Evolutionary conservation across 2,888 invertebrate species (phyloP).

Genomic region (Tetranychus truncatus): DNA sequence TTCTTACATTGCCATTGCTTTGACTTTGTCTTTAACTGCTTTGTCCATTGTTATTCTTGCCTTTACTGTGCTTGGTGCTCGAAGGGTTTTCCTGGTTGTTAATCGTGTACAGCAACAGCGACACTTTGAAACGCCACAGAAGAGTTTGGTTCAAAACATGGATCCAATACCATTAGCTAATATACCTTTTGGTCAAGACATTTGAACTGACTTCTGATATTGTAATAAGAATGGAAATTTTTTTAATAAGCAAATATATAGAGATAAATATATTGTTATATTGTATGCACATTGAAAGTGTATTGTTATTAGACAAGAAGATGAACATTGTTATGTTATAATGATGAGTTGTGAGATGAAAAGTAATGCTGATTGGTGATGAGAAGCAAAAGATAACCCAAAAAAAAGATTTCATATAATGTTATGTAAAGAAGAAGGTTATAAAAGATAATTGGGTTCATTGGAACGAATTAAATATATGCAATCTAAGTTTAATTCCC

Average conservation of each 20-base stretch:
- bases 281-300: no score
- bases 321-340: not conserved
- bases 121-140: constrained; percentile 33
- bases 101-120: constrained; percentile 24
- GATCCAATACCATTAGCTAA: constrained; percentile 31
- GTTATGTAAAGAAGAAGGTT: not conserved
- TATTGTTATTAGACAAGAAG: no score
- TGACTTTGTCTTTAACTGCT: not conserved
- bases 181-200: not conserved
- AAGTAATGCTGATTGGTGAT: not conserved
- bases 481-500: constrained; percentile 1
- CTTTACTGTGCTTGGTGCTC: not conserved
- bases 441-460: not conserved
- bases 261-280: no score
- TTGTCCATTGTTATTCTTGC: not conserved
- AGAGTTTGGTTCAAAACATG: constrained; percentile 29
- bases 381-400: not conserved
- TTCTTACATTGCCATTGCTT: not conserved
- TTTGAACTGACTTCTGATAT: not conserved
- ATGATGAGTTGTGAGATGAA: not conserved
- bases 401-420: not conserved
- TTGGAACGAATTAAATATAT: not conserved
- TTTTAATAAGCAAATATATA: no score
- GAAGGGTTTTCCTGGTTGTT: not conserved
- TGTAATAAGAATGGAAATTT: no score